Evolutionary conservation across 2,797 vertebrate genomes (phyloP).

Genomic region (Anisognathus igniventris): DNA sequence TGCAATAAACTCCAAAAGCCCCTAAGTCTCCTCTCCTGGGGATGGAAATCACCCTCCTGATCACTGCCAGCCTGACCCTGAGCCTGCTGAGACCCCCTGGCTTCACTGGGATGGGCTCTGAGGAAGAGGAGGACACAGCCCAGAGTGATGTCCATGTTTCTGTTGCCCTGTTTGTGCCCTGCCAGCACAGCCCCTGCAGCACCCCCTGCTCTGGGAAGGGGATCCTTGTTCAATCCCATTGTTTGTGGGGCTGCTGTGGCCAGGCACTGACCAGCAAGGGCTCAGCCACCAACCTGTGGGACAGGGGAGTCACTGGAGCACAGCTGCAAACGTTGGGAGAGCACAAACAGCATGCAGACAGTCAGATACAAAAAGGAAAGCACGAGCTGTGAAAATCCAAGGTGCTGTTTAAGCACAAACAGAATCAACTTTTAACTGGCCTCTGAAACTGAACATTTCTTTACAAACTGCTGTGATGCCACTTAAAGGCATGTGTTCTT

Average conservation of each 20-base stretch:
- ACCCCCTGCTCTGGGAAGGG: neutral
- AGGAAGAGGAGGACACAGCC: neutral
- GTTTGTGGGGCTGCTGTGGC: neutral
- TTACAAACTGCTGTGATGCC: neutral
- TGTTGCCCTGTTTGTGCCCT: neutral
- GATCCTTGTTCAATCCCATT: neutral
- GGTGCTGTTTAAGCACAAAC: neutral
- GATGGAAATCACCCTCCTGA: neutral
- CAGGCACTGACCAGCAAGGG: neutral
- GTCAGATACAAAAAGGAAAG: neutral
- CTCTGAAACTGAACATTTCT: neutral
- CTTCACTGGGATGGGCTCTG: neutral
- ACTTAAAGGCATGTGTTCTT: neutral
- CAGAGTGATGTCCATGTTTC: accelerated
- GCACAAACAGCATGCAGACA: neutral
- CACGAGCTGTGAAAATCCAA: neutral
- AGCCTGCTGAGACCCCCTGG: neutral
- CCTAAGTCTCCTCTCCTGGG: neutral
- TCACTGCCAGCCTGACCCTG: neutral
- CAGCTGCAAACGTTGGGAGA: neutral
- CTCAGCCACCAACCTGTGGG: neutral
- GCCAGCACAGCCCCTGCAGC: neutral
- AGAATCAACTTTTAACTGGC: neutral
- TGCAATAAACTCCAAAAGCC: neutral
- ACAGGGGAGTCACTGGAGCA: neutral